Percentiles rank a stretch among this genome's conserved stretches.
phyloP scores from a whole-genome alignment of 2,113 vertebrate species.

The Sardina pilchardus region DNA sequence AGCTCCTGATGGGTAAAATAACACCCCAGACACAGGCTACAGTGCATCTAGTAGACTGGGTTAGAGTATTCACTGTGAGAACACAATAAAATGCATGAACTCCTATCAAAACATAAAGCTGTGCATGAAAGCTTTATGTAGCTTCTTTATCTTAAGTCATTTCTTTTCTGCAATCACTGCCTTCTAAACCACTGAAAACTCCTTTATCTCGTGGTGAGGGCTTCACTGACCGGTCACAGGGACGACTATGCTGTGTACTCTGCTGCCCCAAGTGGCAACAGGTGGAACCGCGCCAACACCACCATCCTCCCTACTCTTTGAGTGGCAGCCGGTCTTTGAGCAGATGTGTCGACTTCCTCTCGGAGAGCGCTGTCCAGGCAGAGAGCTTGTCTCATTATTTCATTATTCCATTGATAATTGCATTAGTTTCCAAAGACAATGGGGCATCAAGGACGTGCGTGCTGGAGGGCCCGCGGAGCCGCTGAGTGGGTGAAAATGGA shows the following conservation, averaged over 20 bases:
- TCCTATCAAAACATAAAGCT: no score
- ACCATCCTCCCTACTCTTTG: neutral
- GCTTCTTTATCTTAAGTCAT: no score
- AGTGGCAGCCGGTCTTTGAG: conserved; percentile 1
- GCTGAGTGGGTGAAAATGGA: conserved; percentile 41
- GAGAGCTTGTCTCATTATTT: conserved; percentile 35
- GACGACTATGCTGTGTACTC: conserved; percentile 51
- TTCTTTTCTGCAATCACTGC: neutral
- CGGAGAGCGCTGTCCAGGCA: conserved; percentile 32
- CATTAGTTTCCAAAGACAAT: conserved; percentile 37
- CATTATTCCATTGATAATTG: conserved; percentile 41
- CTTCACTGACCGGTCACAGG: neutral
- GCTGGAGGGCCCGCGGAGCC: conserved; percentile 21
- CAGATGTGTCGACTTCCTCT: conserved; percentile 29
- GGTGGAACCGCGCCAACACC: neutral
- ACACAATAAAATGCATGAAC: no score
- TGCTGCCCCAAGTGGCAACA: conserved; percentile 67
- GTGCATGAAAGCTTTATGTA: no score
- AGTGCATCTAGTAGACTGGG: no score
- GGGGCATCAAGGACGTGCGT: conserved; percentile 32
- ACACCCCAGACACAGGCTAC: no score
- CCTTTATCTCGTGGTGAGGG: neutral
- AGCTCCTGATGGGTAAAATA: no score
- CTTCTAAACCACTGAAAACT: neutral
- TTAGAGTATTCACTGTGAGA: no score